These are phyloP conservation scores for Hirtodrosophila duncani DNA, from an alignment of 2,888 invertebrate species.

Conservation along the genomic window DNA sequence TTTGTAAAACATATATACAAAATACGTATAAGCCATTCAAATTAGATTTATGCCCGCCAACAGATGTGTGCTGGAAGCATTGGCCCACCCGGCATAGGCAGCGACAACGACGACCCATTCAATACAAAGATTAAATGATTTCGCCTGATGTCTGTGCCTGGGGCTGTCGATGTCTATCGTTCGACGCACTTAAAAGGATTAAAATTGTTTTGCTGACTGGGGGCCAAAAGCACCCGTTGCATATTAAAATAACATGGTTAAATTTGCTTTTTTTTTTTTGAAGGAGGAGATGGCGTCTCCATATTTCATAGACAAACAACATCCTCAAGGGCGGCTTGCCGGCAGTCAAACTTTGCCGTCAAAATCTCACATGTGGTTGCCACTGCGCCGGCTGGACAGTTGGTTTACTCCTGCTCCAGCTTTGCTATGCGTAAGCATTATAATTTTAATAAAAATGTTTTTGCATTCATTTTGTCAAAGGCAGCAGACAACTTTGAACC, in stretches of 20 bases:
- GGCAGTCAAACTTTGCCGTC: not conserved
- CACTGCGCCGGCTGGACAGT: constrained; percentile 27
- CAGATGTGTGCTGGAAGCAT: constrained; percentile 44
- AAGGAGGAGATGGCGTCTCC: constrained; percentile 7
- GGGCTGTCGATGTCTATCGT: constrained; percentile 25
- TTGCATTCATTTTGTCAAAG: constrained; percentile 37
- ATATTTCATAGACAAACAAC: constrained; percentile 36
- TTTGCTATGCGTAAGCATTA: constrained; percentile 52
- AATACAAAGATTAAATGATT: constrained; percentile 57
- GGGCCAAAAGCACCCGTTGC: constrained; percentile 32
- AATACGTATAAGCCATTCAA: constrained; percentile 42
- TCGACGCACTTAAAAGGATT: constrained; percentile 69
- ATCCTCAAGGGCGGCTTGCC: constrained; percentile 12
- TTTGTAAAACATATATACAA: too few species aligned
- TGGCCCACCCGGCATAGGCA: too few species aligned
- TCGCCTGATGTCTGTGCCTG: constrained; percentile 39
- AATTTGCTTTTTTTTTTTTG: too few species aligned
- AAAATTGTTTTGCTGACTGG: constrained; percentile 60
- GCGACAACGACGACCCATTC: constrained; percentile 47
- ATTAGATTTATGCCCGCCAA: constrained; percentile 57
- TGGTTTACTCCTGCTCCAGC: constrained; percentile 14
- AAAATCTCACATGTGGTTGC: constrained; percentile 13
- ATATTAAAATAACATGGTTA: constrained; percentile 47
- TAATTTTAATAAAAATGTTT: constrained; percentile 67
- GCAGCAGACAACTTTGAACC: constrained; percentile 49